Evolutionary conservation across 2,888 invertebrate species (phyloP), one percentile per base, ranked within the genome.

Genomic region (Hydrotaea diabolus): DNA sequence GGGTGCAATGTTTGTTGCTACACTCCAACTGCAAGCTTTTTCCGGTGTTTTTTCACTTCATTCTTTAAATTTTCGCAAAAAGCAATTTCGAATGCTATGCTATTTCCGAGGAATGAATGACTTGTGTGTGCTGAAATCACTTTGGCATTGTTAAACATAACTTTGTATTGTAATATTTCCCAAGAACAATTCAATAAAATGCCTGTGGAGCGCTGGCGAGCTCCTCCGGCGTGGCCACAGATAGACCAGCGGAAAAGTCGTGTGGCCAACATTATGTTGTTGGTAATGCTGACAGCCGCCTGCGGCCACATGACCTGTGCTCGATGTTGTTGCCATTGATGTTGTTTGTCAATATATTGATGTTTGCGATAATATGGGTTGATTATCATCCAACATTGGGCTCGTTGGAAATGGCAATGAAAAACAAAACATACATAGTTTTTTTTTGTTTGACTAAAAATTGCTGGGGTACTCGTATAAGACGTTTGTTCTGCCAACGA

Each of bases 281-380:
- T 66, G 82, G 75, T 86, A 77, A 62, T 77, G 77, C 43, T 77
- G 66, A 80, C 77, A 72, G 71, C 39, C 72, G 62, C 64, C 64
- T 73, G 26, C 15, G 76, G 80, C 57, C 59, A 76, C 82, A 82
- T 80, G 75, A 69, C 66, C 74, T 80, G 80, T 71, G 64, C 31
- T 31, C 31, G 7, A 31, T 31, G 31, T n/a, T 76, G 36, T 69
- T 73, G 82, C 57, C 62, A 39, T 82, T 78, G 59, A 23, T 23
- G 59, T 49, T 59, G 66, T 72, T 36, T 39, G 39, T 39, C 31
- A 31, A 31, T 31, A 31, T 31, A 31, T 31, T 31, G 31, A 21
- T 78, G 76, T 72, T 76, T 76, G 49, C 75, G 75, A 73, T 76
- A 59, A 76, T 76, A 59, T 81, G 71, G 53, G 49, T 82, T 75